Evolutionary conservation across 2,113 vertebrate species (phyloP), one percentile per base, ranked within the genome.

Genomic region (Sporophila hypoxantha): DNA sequence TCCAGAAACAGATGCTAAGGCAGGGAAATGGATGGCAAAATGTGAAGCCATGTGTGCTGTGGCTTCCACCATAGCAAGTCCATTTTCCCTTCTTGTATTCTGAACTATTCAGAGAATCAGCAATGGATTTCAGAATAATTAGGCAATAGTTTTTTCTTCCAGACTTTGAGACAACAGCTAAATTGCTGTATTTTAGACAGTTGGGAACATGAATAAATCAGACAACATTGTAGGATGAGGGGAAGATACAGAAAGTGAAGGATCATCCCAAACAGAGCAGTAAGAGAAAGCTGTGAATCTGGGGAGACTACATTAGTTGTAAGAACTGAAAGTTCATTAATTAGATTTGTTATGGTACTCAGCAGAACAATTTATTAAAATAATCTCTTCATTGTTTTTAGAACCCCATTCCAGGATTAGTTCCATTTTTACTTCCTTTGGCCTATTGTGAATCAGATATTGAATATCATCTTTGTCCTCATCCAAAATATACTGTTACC

Each of bases 371-470:
- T 82, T 75, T 70, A 88, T 82, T 16, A 27, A 64, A 83, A 19
- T 81, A 26, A 46, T 22, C 1, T 74, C 21, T 36, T 85, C 14
- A 36, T 81, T 79, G 30, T 61, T 89, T 94, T 76, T 92, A 99
- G 99, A 99, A 99, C 76, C 98, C 98, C n/a, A 93, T 71, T 90
- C 98, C 98, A 10, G 97, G 98, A 55, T 84, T 99, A 53, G 91
- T 97, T 93, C 87, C 97, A 9, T 94, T 97, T 94, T 98, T 96
- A 94, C 84, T 37, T 10, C 96, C 96, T 56, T 96, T 98, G 41
- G 88, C 96, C 76, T 99, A 98, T 25, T 90, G 95, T 41, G 98
- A 99, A 95, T 97, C 96, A 39, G 88, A 94, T 59, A 95, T 96
- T 60, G 98, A 99, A 44, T 98, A 97, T 94, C 97, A 98, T 79